Evolutionary conservation across 2,113 vertebrate species (phyloP), one percentile per base, ranked within the genome.

Genomic region (Haplochromis burtoni): DNA sequence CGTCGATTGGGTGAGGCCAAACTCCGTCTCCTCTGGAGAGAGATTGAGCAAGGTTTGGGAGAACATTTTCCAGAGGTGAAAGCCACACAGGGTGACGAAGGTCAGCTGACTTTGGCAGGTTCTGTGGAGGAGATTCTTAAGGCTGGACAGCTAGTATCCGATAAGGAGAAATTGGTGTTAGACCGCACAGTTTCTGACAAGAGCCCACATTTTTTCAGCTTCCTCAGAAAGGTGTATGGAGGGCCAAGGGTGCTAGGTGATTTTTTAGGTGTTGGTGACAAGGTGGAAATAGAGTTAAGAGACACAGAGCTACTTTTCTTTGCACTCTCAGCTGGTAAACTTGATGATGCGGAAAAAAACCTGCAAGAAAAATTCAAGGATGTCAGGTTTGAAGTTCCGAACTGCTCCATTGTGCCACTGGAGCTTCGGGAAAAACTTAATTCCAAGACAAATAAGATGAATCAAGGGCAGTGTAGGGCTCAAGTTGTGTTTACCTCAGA

Each of bases 11-110:
- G 92, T 6, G 66, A 91, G n/a, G 88, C 90, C 10, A 93, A 92
- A 53, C 91, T 93, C 10, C 31, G 82, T 24, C 93, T 96, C 26
- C 81, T 96, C 9, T 80, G 91, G 84, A 14, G 86, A 49, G 81
- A 91, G 4, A 85, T 95, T 12, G 59, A 92, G 73, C 4, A 8
- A 5, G 33, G 80, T 73, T 73, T 95, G 31, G 5, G 54, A 8
- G 12, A 9, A 31, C 6, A 29, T 11, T 45, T 92, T 21, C 93
- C 93, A 13, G 83, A 8, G 1, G 13, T 95, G 42, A 85, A 63
- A 6, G 84, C 90, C 33, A 87, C 55, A 1, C 79, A 55, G 31
- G 57, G 55, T 35, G 94, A 85, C 2, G n/a, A 19, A 19, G 92
- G 87, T 45, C 79, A 89, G 66, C 10, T 95, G 17, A 11, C 78